Evolutionary conservation across 2,113 vertebrate genomes (phyloP).

Genomic region (Pelecanus crispus): DNA sequence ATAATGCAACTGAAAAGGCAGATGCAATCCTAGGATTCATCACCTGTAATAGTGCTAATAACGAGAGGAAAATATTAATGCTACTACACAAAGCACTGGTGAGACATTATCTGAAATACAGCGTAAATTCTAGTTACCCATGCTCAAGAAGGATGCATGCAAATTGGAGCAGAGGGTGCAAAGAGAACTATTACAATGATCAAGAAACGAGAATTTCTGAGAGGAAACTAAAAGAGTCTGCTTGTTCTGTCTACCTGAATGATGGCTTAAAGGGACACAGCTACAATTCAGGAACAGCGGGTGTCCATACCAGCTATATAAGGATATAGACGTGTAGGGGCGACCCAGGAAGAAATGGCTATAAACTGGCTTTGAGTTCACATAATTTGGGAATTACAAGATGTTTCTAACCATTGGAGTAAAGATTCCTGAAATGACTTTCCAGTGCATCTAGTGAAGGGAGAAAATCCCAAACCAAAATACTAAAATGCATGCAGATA

Average conservation of each 20-base stretch:
- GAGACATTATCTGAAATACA: constrained; percentile 43
- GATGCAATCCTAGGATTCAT: constrained; percentile 59
- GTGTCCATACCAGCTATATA: not conserved
- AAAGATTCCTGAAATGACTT: not conserved
- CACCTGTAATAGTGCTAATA: constrained; percentile 60
- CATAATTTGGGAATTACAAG: not conserved
- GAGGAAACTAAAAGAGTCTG: not conserved
- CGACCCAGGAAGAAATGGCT: not conserved
- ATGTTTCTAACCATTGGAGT: not conserved
- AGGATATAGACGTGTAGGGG: not conserved
- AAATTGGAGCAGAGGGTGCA: constrained; percentile 50
- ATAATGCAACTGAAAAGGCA: constrained; percentile 61
- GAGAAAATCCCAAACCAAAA: not conserved
- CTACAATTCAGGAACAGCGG: not conserved
- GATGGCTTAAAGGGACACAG: not conserved
- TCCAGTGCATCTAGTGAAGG: not conserved
- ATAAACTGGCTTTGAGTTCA: not conserved
- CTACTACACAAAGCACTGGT: constrained; percentile 25
- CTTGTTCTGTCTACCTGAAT: not conserved
- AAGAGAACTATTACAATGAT: constrained; percentile 30
- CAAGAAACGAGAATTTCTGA: not conserved
- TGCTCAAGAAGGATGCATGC: constrained; percentile 33
- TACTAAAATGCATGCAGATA: not conserved
- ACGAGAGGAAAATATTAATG: constrained; percentile 57
- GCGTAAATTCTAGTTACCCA: not conserved